Base-by-base conservation (phyloP, 2,888 invertebrate species). In the Chymomyza procnemis region DNA sequence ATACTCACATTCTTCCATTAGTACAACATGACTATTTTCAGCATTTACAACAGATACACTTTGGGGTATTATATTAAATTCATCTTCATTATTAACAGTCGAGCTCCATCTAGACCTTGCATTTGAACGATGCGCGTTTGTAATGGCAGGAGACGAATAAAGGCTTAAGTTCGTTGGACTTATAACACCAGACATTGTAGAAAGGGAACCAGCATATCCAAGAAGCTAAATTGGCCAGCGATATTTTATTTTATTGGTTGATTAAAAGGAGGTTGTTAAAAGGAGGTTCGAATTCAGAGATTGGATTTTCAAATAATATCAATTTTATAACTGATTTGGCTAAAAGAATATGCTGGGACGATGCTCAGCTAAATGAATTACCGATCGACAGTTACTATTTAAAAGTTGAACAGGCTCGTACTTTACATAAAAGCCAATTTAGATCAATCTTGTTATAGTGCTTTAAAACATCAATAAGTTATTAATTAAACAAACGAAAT, bases 11-110 rank as follows among this genome's bases (percentile, higher is more conserved):
- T 96, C 96, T 90, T 96, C 96, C 92, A 97, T 94, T 76, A 96
- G 92, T 86, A 95, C 93, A 63, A 95, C 95, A 73, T 95, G 94
- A 87, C 94, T 94, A 72, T 93, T 93, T 78, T 94, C 94, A 48
- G 93, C 92, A 79, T 92, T 93, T 76, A 92, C 90, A 87, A 91
- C 92, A 60, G 93, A 92, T 52, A 93, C 93, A 46, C 94, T 93
- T 87, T 93, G 96, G 61, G 97, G 95, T 92, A 97, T 97, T 93
- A 98, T 96, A 90, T 95, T 97, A 92, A 98, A 98, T 92, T 98
- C 98, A 90, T 98, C 98, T 90, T 98, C 98, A 87, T 97, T 92
- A 79, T 97, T 95, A 92, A 97, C 97, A 62, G 96, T 95, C 62
- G 96, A 94, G 90, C 95, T 97, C 97, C 97, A 98, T 88, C 97